Conservation (phyloP, 1,140 invertebrate species). For the Nephila pilipes region DNA sequence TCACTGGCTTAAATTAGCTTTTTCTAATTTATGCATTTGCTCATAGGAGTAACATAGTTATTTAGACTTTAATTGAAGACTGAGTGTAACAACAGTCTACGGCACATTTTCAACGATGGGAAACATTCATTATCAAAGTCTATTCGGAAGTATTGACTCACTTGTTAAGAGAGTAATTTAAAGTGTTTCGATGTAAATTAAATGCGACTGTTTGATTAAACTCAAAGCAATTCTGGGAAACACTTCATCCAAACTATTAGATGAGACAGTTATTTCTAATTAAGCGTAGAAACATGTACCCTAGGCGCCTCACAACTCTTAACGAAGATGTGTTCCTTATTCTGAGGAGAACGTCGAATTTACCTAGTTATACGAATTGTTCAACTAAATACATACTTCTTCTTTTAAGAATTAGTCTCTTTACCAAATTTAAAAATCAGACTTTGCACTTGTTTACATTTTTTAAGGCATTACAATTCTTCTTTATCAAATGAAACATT, state of each 20-base stretch:
- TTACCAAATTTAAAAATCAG: no score
- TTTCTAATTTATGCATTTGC: conserved; percentile 13
- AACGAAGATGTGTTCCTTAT: background rate
- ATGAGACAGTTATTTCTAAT: conserved; percentile 41
- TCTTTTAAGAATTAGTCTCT: no score
- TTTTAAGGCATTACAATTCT: no score
- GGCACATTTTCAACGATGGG: background rate
- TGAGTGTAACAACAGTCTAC: background rate
- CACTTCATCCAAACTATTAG: conserved; percentile 17
- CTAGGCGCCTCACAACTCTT: background rate
- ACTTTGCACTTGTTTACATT: no score
- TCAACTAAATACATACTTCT: no score
- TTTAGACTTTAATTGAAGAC: conserved; percentile 6
- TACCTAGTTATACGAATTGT: background rate
- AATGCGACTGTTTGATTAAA: conserved; percentile 41
- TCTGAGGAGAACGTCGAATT: background rate
- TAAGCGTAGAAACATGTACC: conserved; percentile 5
- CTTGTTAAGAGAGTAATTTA: conserved; percentile 41
- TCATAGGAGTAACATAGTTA: background rate
- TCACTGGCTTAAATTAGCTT: background rate
- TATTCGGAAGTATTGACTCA: conserved; percentile 29
- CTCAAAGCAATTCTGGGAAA: conserved; percentile 20
- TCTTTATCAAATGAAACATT: no score
- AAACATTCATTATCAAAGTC: conserved; percentile 34
- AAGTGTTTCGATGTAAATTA: conserved; percentile 35